A percentile compares a stretch with the other conserved stretches of the same genome.
These are phyloP conservation scores for Salvelinus fontinalis DNA, from an alignment of 2,113 vertebrate genomes.

Conservation along the genomic window DNA sequence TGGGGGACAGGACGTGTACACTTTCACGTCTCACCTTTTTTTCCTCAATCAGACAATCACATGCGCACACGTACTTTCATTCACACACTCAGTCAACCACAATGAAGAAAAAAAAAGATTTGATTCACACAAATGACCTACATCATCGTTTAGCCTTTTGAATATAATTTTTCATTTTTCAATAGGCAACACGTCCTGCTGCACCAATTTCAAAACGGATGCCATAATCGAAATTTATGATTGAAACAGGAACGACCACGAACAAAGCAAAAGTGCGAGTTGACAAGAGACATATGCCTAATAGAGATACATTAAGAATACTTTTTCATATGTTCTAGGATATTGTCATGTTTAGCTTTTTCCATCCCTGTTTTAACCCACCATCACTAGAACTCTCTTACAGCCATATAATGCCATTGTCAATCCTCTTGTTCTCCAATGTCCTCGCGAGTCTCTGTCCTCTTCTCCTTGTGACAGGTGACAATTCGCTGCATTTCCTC, in stretches of 20 bases:
- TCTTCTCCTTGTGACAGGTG: constrained; percentile 88
- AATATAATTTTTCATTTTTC: constrained; percentile 19
- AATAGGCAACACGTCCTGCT: neutral
- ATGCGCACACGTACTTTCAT: constrained; percentile 5
- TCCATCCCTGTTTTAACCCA: constrained; percentile 16
- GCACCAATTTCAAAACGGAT: constrained; percentile 14
- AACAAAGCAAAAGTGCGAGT: constrained; percentile 51
- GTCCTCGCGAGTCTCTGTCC: constrained; percentile 87
- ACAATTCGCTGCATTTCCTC: constrained; percentile 98
- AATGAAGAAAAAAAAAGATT: neutral
- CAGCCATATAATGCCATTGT: constrained; percentile 54
- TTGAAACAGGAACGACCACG: constrained; percentile 15
- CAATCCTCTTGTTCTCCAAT: constrained; percentile 92
- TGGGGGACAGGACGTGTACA: neutral
- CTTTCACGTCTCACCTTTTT: neutral
- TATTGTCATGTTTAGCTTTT: constrained; percentile 26
- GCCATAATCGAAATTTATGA: constrained; percentile 6
- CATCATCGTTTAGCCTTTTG: neutral
- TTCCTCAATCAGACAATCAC: constrained; percentile 7
- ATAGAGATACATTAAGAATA: constrained; percentile 51
- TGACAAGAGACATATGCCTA: constrained; percentile 46
- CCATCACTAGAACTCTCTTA: neutral
- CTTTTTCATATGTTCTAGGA: constrained; percentile 42
- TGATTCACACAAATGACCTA: neutral
- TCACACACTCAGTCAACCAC: constrained; percentile 8